Conservation (phyloP, 1,140 invertebrate genomes). For the Zaprionus ghesquierei region DNA sequence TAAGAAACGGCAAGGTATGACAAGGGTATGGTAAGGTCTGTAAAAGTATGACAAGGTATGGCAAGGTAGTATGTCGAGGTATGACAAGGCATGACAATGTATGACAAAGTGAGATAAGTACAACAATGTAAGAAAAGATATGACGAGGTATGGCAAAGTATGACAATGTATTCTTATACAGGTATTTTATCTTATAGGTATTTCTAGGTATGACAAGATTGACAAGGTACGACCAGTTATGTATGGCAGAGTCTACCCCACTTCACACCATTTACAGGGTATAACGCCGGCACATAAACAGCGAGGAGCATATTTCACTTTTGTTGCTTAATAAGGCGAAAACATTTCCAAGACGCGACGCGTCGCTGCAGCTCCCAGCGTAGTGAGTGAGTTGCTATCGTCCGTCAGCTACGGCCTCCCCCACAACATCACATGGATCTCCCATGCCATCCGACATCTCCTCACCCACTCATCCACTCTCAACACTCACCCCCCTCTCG, state of each 20-base stretch:
- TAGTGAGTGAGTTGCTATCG: background rate
- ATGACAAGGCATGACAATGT: background rate
- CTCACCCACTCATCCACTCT: background rate
- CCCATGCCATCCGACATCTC: background rate
- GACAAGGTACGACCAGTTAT: too few species aligned
- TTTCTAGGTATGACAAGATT: background rate
- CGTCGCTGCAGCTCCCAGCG: slow-evolving; percentile 29
- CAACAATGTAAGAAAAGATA: background rate
- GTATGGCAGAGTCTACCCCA: background rate
- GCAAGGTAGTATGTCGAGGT: background rate
- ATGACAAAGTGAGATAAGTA: background rate
- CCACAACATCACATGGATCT: background rate
- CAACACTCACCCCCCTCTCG: background rate
- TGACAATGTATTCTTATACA: too few species aligned
- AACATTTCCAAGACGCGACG: slow-evolving; percentile 51
- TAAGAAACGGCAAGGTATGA: background rate
- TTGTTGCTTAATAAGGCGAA: slow-evolving; percentile 77
- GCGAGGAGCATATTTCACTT: slow-evolving; percentile 65
- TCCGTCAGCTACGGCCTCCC: background rate
- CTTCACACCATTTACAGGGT: slow-evolving; percentile 5
- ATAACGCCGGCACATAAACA: slow-evolving; percentile 5
- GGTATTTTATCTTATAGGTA: too few species aligned
- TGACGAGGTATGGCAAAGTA: background rate
- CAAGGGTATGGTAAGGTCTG: background rate
- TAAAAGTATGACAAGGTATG: background rate